Base-by-base conservation (phyloP, 2,113 vertebrate genomes). In the Alethe diademata region DNA sequence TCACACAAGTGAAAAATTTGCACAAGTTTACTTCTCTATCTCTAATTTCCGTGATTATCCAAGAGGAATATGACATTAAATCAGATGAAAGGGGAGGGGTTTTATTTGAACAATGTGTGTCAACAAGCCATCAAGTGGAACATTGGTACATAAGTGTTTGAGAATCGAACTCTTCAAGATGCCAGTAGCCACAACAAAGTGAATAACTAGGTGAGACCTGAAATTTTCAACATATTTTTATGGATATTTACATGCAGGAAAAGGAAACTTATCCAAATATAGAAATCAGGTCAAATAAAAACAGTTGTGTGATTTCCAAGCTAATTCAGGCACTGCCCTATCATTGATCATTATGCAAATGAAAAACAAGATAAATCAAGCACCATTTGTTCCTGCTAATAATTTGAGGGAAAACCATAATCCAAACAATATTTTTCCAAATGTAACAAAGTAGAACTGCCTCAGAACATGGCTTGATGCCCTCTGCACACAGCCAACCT, bases 91-190 rank as follows among this genome's bases (percentile, higher is more conserved):
- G 3, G 0, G 33, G 54, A 57, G 8, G 23, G 1, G 2, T 31
- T 82, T 83, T 83, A 88, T 78, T 71, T 64, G 74, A 60, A 74
- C 75, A 64, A 10, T 8, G 33, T 57, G 36, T 95, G 78, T 82
- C 92, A 92, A 93, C 60, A 92, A 64, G 78, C 56, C 69, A 74
- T 74, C 81, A 92, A 74, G 36, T 50, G 36, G 43, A 78, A 71
- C n/a, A 33, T 1, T 20, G 24, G 56, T 87, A 90, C 19, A 5
- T 47, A 83, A 88, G 79, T 25, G 24, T 66, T 67, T 75, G 56
- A 86, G 83, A 80, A 86, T 81, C 60, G 60, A 88, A 83, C 79
- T 93, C 91, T 71, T 93, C 93, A 92, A 94, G 88, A 94, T 76
- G 92, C 60, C 81, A 93, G 85, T 54, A 95, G 85, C 82, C 67